Evolutionary conservation across 2,888 invertebrate species (phyloP).

Genomic region (Ramazzottius varieornatus): DNA sequence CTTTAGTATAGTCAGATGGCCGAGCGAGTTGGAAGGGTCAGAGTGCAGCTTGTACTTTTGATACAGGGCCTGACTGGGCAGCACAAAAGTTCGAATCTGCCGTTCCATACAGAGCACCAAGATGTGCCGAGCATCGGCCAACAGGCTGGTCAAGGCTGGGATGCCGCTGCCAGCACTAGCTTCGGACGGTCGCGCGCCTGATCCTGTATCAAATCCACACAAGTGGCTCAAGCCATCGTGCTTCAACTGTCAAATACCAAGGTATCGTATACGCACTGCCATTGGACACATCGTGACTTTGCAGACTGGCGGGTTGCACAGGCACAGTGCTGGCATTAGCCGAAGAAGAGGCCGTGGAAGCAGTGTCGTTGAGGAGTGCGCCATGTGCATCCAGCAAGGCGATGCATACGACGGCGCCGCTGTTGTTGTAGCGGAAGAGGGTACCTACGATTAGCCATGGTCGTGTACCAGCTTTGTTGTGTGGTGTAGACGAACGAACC

Average conservation of each 20-base stretch:
- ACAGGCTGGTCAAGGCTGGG: background rate
- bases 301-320: no score
- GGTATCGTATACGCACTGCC: no score
- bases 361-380: constrained; percentile 35
- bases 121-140: background rate
- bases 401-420: constrained; percentile 67
- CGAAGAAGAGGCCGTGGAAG: background rate
- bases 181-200: background rate
- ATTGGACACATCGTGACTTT: no score
- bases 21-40: background rate
- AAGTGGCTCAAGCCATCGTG: no score
- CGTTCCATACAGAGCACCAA: constrained; percentile 1
- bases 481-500: background rate
- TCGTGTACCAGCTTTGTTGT: background rate
- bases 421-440: constrained; percentile 58
- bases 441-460: constrained; percentile 37
- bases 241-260: no score
- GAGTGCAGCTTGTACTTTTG: background rate
- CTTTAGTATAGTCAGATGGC: background rate
- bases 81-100: background rate
- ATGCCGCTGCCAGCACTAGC: background rate
- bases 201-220: no score
- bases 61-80: background rate
- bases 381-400: constrained; percentile 88
- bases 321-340: no score